These are phyloP conservation scores for Pachyramphus minor DNA, from an alignment of 2,113 vertebrate genomes.

Conservation along the genomic window DNA sequence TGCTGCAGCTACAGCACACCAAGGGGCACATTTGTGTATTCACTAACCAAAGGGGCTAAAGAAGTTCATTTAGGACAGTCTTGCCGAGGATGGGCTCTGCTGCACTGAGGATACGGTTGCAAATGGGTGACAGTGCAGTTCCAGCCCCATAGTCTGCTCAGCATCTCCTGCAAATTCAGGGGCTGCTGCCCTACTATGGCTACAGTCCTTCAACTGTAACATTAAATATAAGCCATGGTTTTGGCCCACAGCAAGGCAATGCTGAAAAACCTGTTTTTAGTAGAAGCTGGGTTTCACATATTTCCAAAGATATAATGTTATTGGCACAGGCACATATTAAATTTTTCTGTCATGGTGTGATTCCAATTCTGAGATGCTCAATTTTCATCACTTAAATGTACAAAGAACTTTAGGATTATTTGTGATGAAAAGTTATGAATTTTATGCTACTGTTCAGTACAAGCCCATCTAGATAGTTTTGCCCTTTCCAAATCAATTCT, in stretches of 20 bases:
- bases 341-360: not conserved
- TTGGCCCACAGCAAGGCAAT: not conserved
- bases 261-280: not conserved
- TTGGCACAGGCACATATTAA: not conserved
- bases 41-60: not conserved
- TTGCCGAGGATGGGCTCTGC: not conserved
- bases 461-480: not conserved
- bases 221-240: not conserved
- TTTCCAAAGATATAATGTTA: not conserved
- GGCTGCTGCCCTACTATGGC: rapidly evolving
- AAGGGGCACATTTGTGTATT: rapidly evolving
- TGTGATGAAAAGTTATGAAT: not conserved
- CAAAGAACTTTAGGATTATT: not conserved
- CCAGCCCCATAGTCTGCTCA: not conserved
- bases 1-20: not conserved
- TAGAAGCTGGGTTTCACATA: not conserved
- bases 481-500: not conserved
- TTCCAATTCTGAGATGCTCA: not conserved
- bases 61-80: not conserved
- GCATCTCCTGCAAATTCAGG: not conserved
- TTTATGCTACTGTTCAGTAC: not conserved
- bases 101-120: not conserved
- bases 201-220: not conserved
- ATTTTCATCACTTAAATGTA: not conserved
- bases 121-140: too few relatives aligned